Conservation (phyloP, 2,113 vertebrate species). For the Pseudorectes ferrugineus region DNA sequence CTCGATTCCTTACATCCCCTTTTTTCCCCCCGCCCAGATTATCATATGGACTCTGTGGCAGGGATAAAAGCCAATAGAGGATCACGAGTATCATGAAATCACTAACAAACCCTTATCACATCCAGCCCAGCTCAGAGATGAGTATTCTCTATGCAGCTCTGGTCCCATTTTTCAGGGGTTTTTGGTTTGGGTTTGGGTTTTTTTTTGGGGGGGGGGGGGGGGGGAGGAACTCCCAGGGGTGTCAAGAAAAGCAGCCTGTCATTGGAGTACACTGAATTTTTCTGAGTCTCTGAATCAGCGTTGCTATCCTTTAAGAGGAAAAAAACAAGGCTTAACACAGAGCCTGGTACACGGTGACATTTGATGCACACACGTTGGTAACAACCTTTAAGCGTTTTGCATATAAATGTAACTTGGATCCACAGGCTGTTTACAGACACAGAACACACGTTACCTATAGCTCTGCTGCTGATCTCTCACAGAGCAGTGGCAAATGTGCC, state of each 20-base stretch:
- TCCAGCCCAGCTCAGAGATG: background rate
- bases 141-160: background rate
- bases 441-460: background rate
- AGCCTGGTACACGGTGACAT: background rate
- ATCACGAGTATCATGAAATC: background rate
- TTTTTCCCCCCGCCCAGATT: fast-evolving
- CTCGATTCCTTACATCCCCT: too few species aligned
- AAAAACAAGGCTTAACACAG: background rate
- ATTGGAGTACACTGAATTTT: background rate
- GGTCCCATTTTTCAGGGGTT: background rate
- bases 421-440: background rate
- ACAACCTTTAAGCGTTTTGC: background rate
- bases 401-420: background rate
- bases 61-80: background rate
- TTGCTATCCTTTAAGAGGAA: background rate
- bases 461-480: background rate
- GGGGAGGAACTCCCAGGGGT: background rate
- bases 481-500: background rate
- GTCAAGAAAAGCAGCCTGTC: background rate
- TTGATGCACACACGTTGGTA: background rate
- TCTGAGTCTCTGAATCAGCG: background rate
- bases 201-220: too few species aligned
- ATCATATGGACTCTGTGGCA: background rate
- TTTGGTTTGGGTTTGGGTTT: background rate
- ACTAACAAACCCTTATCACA: background rate